Conservation (phyloP, 2,888 invertebrate genomes). For the Melanargia galathea region DNA sequence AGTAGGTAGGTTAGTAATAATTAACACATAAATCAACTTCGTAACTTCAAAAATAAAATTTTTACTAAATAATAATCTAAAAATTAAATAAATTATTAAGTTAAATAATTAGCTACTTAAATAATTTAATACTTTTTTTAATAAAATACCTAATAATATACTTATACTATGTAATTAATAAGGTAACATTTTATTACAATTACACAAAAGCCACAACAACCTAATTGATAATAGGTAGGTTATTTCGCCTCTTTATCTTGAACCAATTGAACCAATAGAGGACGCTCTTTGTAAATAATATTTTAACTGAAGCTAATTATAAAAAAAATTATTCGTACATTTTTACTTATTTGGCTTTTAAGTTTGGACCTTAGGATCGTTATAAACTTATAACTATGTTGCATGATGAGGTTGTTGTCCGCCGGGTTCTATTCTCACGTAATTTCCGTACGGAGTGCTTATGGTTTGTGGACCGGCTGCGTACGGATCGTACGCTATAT, state of each 20-base stretch:
- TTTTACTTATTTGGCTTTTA: too few relatives aligned
- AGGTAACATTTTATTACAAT: slow-evolving; percentile 5
- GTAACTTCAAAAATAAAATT: not conserved
- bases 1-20: too few relatives aligned
- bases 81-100: not conserved
- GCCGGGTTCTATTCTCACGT: slow-evolving; percentile 51
- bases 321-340: too few relatives aligned
- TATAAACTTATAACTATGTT: not conserved
- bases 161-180: not conserved
- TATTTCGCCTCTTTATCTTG: too few relatives aligned
- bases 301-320: too few relatives aligned
- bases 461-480: slow-evolving; percentile 65
- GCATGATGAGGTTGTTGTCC: slow-evolving; percentile 5
- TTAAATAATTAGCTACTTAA: not conserved
- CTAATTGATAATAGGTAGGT: too few relatives aligned
- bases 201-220: not conserved
- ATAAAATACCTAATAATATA: not conserved
- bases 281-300: too few relatives aligned
- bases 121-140: slow-evolving; percentile 4
- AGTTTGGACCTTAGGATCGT: not conserved
- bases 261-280: too few relatives aligned
- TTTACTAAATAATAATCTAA: not conserved
- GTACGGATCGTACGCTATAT: slow-evolving; percentile 55
- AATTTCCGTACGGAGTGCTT: slow-evolving; percentile 69
- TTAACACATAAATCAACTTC: too few relatives aligned